phyloP scores from a whole-genome alignment of 2,888 invertebrate species.

The Polia nebulosa region DNA sequence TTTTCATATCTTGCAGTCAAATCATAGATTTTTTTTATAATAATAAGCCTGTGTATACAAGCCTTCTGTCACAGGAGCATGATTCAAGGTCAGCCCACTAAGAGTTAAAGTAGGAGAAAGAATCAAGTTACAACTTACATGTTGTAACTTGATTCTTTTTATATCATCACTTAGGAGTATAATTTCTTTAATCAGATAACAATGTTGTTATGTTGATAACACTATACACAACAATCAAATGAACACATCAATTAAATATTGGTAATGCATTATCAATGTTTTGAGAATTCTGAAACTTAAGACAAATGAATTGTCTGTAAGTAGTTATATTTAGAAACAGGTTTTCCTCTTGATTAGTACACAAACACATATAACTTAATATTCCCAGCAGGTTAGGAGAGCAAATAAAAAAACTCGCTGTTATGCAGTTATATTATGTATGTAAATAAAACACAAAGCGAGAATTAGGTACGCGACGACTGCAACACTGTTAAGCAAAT shows the following conservation, averaged over 20 bases:
- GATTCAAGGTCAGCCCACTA: slow-evolving; percentile 52
- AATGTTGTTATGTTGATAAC: slow-evolving; percentile 31
- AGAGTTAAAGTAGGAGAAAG: slow-evolving; percentile 21
- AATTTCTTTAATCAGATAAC: slow-evolving; percentile 21
- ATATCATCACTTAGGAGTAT: too few relatives aligned
- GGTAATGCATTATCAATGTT: slow-evolving; percentile 7
- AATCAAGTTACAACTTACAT: slow-evolving; percentile 47
- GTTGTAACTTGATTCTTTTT: too few relatives aligned
- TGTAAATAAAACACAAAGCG: slow-evolving; percentile 57
- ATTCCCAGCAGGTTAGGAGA: slow-evolving; percentile 47
- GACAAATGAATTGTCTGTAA: slow-evolving; percentile 9
- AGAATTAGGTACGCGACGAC: slow-evolving; percentile 48
- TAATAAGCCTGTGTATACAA: slow-evolving; percentile 1
- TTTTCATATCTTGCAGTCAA: slow-evolving; percentile 13
- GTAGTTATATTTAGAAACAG: slow-evolving; percentile 27
- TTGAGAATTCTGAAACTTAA: slow-evolving; percentile 11
- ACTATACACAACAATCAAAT: slow-evolving; percentile 1
- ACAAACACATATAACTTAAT: slow-evolving; percentile 34
- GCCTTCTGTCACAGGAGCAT: background rate
- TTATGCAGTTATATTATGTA: slow-evolving; percentile 45
- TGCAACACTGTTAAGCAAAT: slow-evolving; percentile 35
- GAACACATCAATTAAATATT: slow-evolving; percentile 1
- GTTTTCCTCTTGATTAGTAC: slow-evolving; percentile 34
- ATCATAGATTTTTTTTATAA: slow-evolving; percentile 15
- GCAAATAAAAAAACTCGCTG: slow-evolving; percentile 60